Evolutionary conservation across 2,888 invertebrate species (phyloP).

Genomic region (Tachystola acroxantha): DNA sequence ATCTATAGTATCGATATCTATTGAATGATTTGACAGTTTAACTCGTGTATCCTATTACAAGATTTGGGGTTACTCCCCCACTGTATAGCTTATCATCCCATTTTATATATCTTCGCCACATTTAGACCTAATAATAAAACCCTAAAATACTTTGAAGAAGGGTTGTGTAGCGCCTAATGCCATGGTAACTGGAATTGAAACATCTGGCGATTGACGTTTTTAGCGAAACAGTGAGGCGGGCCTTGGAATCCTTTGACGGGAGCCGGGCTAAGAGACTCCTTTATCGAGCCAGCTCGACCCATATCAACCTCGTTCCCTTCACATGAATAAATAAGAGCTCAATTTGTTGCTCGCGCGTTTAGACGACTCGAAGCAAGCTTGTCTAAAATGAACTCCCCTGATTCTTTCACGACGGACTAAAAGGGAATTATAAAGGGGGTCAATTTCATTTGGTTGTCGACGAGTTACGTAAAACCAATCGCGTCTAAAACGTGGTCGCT

Average conservation of each 20-base stretch:
- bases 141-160: too few relatives aligned
- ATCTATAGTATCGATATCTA: too few relatives aligned
- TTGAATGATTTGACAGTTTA: neutral
- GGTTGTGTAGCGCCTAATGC: too few relatives aligned
- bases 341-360: conserved; percentile 68
- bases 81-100: neutral
- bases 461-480: conserved; percentile 48
- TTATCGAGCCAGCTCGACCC: conserved; percentile 69
- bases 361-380: conserved; percentile 42
- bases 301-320: conserved; percentile 66
- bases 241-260: conserved; percentile 47
- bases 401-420: conserved; percentile 17
- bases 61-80: too few relatives aligned
- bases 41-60: too few relatives aligned
- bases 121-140: neutral
- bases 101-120: neutral
- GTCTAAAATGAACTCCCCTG: conserved; percentile 46
- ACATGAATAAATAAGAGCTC: conserved; percentile 75
- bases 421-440: conserved; percentile 25
- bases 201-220: conserved; percentile 32
- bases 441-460: conserved; percentile 31
- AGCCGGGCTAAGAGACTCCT: conserved; percentile 53
- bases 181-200: conserved; percentile 1
- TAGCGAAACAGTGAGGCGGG: conserved; percentile 37
- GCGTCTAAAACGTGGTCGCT: conserved; percentile 31